phyloP scores from a whole-genome alignment of 2,797 vertebrate species.

The Nyctalus aviator region DNA sequence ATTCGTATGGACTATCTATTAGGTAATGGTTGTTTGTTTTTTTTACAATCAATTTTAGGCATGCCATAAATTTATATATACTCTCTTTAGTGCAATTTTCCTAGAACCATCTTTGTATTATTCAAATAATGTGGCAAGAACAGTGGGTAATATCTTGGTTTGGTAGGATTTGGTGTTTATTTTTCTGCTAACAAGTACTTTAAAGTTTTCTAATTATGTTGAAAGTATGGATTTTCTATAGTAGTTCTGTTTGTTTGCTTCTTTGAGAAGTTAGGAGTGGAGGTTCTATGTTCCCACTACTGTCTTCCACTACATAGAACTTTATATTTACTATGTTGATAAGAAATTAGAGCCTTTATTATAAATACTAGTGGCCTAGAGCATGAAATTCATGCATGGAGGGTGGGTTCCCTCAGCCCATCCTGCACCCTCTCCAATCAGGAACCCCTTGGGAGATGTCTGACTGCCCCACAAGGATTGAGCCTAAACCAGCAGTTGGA shows the following conservation, averaged over 20 bases:
- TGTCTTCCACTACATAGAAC: not conserved
- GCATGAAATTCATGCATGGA: too few relatives aligned
- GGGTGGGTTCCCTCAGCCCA: too few relatives aligned
- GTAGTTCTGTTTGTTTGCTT: not conserved
- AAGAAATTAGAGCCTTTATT: not conserved
- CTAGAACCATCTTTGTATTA: not conserved
- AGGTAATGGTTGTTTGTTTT: not conserved
- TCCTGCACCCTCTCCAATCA: too few relatives aligned
- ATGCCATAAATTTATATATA: not conserved
- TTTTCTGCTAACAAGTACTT: not conserved
- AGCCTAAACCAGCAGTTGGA: too few relatives aligned
- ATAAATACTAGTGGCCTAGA: not conserved
- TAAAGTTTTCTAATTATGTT: not conserved
- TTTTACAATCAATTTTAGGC: not conserved
- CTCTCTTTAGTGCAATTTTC: not conserved
- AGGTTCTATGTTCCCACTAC: not conserved
- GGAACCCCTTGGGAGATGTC: too few relatives aligned
- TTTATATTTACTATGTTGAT: not conserved
- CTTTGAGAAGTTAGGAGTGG: not conserved
- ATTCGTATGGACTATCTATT: not conserved
- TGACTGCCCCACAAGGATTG: too few relatives aligned
- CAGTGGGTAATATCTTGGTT: not conserved
- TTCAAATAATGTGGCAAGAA: not conserved
- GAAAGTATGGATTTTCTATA: not conserved
- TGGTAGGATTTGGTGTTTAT: not conserved